Base-by-base conservation (phyloP, 2,797 vertebrate species). In the Acestrorhynchus altus region DNA sequence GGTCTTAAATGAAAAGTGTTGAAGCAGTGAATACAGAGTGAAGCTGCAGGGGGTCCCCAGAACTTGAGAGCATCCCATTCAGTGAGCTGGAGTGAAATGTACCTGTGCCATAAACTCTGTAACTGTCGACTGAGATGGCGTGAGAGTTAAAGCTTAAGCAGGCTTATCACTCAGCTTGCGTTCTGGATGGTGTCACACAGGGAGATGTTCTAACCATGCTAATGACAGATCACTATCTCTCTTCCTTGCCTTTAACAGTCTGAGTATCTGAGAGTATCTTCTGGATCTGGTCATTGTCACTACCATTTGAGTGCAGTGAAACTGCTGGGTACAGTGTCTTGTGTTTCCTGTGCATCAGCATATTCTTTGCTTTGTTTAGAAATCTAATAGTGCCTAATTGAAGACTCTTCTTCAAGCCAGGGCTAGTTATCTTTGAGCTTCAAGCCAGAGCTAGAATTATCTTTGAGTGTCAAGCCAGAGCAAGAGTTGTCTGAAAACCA, bases 101-200 rank as follows among this genome's bases (percentile, higher is more conserved):
- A n/a, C n/a, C n/a, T n/a, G n/a, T n/a, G n/a, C n/a, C n/a, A n/a
- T n/a, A n/a, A n/a, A n/a, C n/a, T n/a, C n/a, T n/a, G n/a, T n/a
- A 63, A 20, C 49, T 72, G 78, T 60, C 49, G 11, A 8, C 67
- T 39, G 51, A 57, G 59, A 78, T 92, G 90, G 80, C 87, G 87
- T 92, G 90, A 90, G 87, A 87, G 86, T 88, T 90, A 90, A 91
- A 85, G 90, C 91, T 89, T 90, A 92, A 93, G 91, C 89, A 52
- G 65, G 90, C 84, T 93, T 93, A 93, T 77, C 10, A 5, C 44
- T 18, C 16, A 71, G 60, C 9, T 64, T 71, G 31, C 2, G 46
- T 49, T 28, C 15, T 54, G 56, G 15, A n/a, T 44, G 8, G 64
- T 59, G 28, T 80, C 67, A 81, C 18, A 72, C 31, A 52, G 11